Evolutionary conservation across 2,888 invertebrate genomes (phyloP), one percentile per base, ranked within the genome.

Genomic region (Hypselothyrea guttata): DNA sequence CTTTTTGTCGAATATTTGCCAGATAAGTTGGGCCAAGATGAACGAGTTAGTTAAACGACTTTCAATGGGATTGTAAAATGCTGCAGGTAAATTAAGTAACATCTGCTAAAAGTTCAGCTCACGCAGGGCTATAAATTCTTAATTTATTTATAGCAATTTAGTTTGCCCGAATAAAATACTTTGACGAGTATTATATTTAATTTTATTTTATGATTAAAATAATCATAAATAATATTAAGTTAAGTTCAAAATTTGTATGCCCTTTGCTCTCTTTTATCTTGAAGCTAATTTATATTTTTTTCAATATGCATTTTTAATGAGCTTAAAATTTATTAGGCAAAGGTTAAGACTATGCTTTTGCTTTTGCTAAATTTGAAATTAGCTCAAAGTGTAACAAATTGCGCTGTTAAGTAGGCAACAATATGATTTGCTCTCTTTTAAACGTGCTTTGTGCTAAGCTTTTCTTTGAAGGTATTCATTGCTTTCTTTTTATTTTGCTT

Each of bases 391-490:
- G n/a, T n/a, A n/a, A n/a, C n/a, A n/a, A n/a, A n/a, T n/a, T n/a
- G n/a, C n/a, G n/a, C n/a, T n/a, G n/a, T n/a, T n/a, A n/a, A n/a
- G 53, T 62, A 46, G 69, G 54, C 65, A 66, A 57, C 45, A 28
- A n/a, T 55, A 46, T 61, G 46, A 8, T 7, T 4, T 11, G 5
- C 35, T 18, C 9, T 31, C 4, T 34, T n/a, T 28, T 33, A 11
- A 18, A 40, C 12, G 18, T 41, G n/a, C n/a, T n/a, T n/a, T n/a
- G n/a, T n/a, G n/a, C n/a, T n/a, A n/a, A n/a, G n/a, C n/a, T n/a
- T 27, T 41, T n/a, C 41, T 48, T 55, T 28, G 16, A 41, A 31
- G 13, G 4, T 30, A 37, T 35, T 35, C 28, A n/a, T 18, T 15
- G 38, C 37, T 34, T 22, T 12, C 13, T 18, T 15, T 37, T 18